Percentiles rank a stretch among this genome's conserved stretches.
Evolutionary conservation across 2,888 invertebrate genomes (phyloP).

Genomic region (Tyria jacobaeae): DNA sequence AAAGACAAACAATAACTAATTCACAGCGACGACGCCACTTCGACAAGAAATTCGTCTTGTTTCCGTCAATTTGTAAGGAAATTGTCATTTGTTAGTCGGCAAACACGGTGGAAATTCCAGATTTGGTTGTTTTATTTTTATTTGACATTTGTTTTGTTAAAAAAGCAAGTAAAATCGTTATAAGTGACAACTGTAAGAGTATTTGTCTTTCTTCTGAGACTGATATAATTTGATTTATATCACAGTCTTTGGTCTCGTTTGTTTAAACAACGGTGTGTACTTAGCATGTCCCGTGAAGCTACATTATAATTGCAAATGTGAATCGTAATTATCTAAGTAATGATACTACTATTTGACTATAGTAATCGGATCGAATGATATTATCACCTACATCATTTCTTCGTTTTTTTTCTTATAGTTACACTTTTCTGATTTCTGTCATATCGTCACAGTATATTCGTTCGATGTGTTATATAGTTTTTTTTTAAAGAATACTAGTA

Average conservation of each 20-base stretch:
- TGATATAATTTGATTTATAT: conserved; percentile 45
- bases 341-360: too few relatives aligned
- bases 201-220: conserved; percentile 30
- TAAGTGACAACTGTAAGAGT: conserved; percentile 32
- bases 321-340: conserved; percentile 3
- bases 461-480: too few relatives aligned
- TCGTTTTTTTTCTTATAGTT: too few relatives aligned
- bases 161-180: conserved; percentile 25
- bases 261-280: conserved; percentile 19
- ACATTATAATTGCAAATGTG: neutral
- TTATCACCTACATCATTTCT: too few relatives aligned
- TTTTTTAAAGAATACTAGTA: too few relatives aligned
- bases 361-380: too few relatives aligned
- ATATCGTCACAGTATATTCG: too few relatives aligned
- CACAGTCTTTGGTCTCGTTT: conserved; percentile 18
- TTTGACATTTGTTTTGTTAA: conserved; percentile 30
- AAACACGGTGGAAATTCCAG: conserved; percentile 43
- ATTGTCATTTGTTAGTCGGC: conserved; percentile 36
- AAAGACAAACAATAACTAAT: conserved; percentile 47
- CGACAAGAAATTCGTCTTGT: conserved; percentile 38
- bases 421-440: too few relatives aligned
- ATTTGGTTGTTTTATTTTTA: conserved; percentile 35
- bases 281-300: neutral
- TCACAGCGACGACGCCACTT: conserved; percentile 32
- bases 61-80: conserved; percentile 47